Percentiles rank a stretch among this genome's conserved stretches.
phyloP scores from a whole-genome alignment of 2,113 vertebrate species.

The Dendrocopos noguchii region DNA sequence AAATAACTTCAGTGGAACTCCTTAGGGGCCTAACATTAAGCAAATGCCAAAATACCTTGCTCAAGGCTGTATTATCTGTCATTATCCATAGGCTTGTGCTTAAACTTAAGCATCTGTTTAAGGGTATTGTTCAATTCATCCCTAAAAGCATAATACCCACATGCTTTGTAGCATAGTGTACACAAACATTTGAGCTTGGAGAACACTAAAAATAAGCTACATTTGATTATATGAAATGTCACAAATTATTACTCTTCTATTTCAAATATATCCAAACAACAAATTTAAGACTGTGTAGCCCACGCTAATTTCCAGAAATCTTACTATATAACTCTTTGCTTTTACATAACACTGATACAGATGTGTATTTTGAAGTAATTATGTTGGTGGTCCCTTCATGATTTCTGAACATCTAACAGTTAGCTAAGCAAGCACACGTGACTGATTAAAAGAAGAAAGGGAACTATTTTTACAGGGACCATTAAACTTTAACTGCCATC shows the following conservation, averaged over 20 bases:
- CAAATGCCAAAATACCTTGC: neutral
- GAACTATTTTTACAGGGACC: conserved; percentile 81
- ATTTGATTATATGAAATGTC: neutral
- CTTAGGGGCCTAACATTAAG: neutral
- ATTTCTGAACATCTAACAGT: conserved; percentile 78
- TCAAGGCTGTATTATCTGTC: neutral
- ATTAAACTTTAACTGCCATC: conserved; percentile 86
- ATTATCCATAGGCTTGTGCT: neutral
- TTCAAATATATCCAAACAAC: neutral
- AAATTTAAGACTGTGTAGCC: neutral
- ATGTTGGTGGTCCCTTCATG: conserved; percentile 80
- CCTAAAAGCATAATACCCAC: neutral
- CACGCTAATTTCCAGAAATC: neutral
- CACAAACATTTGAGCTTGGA: neutral
- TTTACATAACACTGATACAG: conserved; percentile 1
- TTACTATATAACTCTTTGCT: neutral
- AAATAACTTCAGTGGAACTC: neutral
- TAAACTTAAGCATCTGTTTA: neutral
- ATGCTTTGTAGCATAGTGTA: neutral
- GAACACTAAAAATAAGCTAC: neutral
- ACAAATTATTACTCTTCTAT: neutral
- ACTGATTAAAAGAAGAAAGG: conserved; percentile 85
- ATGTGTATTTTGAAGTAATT: conserved; percentile 75
- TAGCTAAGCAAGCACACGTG: conserved; percentile 82
- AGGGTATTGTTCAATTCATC: neutral